Conservation (phyloP, 2,797 vertebrate genomes). For the Rallus crepitans region DNA sequence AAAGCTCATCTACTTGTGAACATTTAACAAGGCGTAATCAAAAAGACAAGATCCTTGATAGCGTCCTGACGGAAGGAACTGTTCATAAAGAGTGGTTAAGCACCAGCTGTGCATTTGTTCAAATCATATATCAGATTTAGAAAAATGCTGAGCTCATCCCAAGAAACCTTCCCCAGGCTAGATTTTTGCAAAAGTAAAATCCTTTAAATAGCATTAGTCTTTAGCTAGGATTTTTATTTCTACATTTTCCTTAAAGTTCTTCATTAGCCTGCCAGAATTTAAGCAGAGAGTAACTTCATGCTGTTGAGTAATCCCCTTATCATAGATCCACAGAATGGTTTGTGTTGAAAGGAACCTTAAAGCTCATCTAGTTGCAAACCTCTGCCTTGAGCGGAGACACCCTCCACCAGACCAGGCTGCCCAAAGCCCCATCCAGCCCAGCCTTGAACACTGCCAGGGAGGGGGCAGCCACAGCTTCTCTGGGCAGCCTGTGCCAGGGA, state of each 20-base stretch:
- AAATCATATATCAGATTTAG: background rate
- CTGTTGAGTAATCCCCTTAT: background rate
- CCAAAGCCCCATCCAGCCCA: too few species aligned
- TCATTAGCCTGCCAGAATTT: background rate
- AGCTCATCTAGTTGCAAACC: too few species aligned
- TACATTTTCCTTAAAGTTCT: background rate
- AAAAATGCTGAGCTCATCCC: conserved; percentile 15
- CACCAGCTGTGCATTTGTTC: conserved; percentile 25
- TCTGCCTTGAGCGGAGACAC: too few species aligned
- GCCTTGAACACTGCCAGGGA: too few species aligned
- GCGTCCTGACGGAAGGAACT: background rate
- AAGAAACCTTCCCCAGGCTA: background rate
- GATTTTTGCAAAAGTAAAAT: background rate
- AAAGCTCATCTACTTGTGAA: background rate
- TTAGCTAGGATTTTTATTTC: background rate
- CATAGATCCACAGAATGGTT: too few species aligned
- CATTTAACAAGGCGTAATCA: conserved; percentile 36
- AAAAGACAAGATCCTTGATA: conserved; percentile 21
- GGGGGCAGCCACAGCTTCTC: too few species aligned
- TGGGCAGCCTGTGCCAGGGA: too few species aligned
- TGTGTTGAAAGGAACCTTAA: too few species aligned
- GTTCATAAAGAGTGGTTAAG: background rate
- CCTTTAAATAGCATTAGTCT: background rate
- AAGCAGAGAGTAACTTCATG: conserved; percentile 2
- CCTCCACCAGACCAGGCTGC: too few species aligned